Conservation (phyloP, 2,113 vertebrate genomes). For the Phoenicopterus ruber region DNA sequence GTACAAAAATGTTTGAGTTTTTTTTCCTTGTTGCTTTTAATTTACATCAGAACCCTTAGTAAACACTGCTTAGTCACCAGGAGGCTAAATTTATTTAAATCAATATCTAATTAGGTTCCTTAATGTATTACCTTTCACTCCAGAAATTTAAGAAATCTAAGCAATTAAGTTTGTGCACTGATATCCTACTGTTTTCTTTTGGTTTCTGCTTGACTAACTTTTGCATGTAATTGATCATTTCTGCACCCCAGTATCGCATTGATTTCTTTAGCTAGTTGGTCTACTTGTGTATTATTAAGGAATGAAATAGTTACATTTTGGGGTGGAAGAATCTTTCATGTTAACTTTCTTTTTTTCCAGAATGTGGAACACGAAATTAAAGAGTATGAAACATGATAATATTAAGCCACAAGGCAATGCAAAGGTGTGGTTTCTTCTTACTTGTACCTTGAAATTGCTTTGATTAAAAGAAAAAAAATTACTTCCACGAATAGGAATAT, state of each 20-base stretch:
- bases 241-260: not conserved
- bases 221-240: slow-evolving; percentile 3
- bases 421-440: not conserved
- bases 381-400: not conserved
- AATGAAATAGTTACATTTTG: not conserved
- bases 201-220: slow-evolving; percentile 23
- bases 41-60: slow-evolving; percentile 34
- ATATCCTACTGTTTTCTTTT: not conserved
- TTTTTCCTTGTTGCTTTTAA: not conserved
- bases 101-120: slow-evolving; percentile 58
- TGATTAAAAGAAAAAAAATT: not conserved
- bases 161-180: slow-evolving; percentile 26
- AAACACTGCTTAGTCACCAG: slow-evolving; percentile 20
- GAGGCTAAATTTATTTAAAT: slow-evolving; percentile 57
- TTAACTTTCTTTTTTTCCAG: not conserved
- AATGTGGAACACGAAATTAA: not conserved
- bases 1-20: not conserved
- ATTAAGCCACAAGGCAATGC: not conserved
- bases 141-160: slow-evolving; percentile 52
- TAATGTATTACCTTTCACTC: slow-evolving; percentile 52
- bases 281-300: not conserved
- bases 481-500: not conserved
- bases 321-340: not conserved
- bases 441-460: not conserved
- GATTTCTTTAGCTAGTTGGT: slow-evolving; percentile 11